These are phyloP conservation scores for Epiblema foenella DNA, from an alignment of 2,888 invertebrate species.

Conservation along the genomic window DNA sequence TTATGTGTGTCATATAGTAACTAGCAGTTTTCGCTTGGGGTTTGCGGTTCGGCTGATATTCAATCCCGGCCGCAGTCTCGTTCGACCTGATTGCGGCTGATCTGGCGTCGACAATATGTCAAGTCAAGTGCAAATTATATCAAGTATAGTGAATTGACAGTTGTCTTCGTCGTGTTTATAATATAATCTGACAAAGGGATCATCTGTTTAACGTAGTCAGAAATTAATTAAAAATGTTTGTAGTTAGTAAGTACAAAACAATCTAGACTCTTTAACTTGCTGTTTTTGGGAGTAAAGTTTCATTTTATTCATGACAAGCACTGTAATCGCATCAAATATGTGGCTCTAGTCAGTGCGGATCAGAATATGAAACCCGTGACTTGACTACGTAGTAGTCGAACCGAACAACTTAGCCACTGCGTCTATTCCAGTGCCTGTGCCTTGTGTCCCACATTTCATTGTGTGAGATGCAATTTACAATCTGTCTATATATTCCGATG, in stretches of 20 bases:
- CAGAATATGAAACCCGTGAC: too few relatives aligned
- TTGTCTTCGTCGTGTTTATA: background rate
- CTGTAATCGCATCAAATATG: too few relatives aligned
- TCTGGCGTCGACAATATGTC: constrained; percentile 53
- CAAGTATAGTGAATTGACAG: background rate
- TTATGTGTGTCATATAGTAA: constrained; percentile 45
- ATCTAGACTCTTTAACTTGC: too few relatives aligned
- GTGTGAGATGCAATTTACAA: background rate
- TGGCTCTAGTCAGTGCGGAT: too few relatives aligned
- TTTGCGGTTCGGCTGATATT: constrained; percentile 65
- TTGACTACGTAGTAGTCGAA: too few relatives aligned
- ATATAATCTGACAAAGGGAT: background rate
- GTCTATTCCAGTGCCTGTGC: too few relatives aligned
- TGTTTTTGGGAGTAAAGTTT: too few relatives aligned
- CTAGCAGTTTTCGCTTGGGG: constrained; percentile 46
- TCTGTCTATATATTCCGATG: constrained; percentile 13
- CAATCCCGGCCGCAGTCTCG: constrained; percentile 66
- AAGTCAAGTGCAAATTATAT: constrained; percentile 18
- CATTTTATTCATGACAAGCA: too few relatives aligned
- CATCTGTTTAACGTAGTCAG: too few relatives aligned
- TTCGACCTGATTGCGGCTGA: constrained; percentile 69
- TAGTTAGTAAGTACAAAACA: too few relatives aligned
- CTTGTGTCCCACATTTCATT: too few relatives aligned
- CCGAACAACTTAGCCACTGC: background rate
- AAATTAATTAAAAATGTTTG: too few relatives aligned